These are phyloP conservation scores for Anas capensis DNA, from an alignment of 2,797 vertebrate genomes.

Conservation along the genomic window DNA sequence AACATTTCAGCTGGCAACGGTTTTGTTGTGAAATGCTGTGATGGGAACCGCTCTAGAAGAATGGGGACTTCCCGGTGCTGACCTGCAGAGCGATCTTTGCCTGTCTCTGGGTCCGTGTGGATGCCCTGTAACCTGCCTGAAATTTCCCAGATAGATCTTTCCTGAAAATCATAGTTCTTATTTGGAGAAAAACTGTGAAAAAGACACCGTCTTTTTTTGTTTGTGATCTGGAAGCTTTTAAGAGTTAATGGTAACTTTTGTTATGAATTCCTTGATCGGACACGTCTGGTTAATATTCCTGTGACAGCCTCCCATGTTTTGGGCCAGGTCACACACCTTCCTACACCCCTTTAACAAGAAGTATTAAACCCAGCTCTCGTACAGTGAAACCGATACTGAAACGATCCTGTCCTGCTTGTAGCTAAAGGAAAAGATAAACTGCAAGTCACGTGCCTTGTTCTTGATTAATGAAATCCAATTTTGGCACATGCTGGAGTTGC, in stretches of 20 bases:
- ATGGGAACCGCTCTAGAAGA: constrained; percentile 18
- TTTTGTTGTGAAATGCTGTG: constrained; percentile 2
- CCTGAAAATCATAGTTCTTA: neutral
- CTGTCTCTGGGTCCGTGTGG: neutral
- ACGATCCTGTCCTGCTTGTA: neutral
- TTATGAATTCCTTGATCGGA: neutral
- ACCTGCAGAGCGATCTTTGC: neutral
- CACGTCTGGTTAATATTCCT: constrained; percentile 1
- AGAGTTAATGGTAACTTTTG: constrained; percentile 10
- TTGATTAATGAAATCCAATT: neutral
- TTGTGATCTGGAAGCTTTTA: constrained; percentile 42
- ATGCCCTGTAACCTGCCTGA: neutral
- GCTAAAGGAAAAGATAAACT: neutral
- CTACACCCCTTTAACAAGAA: neutral
- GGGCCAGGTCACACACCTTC: neutral
- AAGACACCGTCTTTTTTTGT: neutral
- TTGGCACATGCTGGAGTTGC: neutral
- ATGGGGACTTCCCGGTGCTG: constrained; percentile 20
- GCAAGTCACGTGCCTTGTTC: neutral
- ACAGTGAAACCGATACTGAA: neutral
- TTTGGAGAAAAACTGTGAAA: neutral
- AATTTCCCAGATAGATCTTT: neutral
- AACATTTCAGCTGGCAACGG: neutral
- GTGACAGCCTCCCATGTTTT: neutral
- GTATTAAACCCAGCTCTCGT: neutral